Base-by-base conservation (phyloP, 2,113 vertebrate species). In the Podarcis cretensis region DNA sequence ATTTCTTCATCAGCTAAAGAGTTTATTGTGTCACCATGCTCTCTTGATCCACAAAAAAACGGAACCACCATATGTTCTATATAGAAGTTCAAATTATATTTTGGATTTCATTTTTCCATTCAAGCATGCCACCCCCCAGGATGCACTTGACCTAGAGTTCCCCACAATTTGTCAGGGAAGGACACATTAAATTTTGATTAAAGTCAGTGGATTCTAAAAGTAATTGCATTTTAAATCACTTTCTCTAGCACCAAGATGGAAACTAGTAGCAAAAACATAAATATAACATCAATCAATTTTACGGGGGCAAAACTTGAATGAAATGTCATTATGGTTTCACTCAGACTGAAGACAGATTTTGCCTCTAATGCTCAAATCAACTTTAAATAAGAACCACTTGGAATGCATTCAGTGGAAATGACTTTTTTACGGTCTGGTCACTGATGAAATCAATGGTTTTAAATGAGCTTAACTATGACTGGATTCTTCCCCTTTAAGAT, bases 161-260 rank as follows among this genome's bases (percentile, higher is more conserved):
- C 4, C 68, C 27, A 10, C 54, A 81, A 80, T 43, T 73, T 43
- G 30, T 30, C 88, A 69, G 59, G 65, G 18, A 71, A 80, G 59
- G 8, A 35, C 1, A 6, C 35, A 80, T 85, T 82, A 91, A 82
- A 79, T n/a, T 75, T 84, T 73, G 18, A 86, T 89, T 85, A 81
- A 89, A 86, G 21, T 71, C 13, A 68, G 35, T 77, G 63, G 84
- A 76, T 76, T 90, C 18, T 43, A 88, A 86, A 90, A 48, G n/a
- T 75, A 90, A 84, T 81, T 86, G 76, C 32, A 86, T 81, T 86
- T 91, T 80, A 79, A 75, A 57, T 57, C 37, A 82, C 79, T 69
- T 83, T 63, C 40, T 23, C 87, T 76, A 89, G 74, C 32, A 59
- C 10, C 23, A 82, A 65, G 27, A 74, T 13, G 84, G 48, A 83